Conservation (phyloP, 2,888 invertebrate species). For the Drosophila formosana region DNA sequence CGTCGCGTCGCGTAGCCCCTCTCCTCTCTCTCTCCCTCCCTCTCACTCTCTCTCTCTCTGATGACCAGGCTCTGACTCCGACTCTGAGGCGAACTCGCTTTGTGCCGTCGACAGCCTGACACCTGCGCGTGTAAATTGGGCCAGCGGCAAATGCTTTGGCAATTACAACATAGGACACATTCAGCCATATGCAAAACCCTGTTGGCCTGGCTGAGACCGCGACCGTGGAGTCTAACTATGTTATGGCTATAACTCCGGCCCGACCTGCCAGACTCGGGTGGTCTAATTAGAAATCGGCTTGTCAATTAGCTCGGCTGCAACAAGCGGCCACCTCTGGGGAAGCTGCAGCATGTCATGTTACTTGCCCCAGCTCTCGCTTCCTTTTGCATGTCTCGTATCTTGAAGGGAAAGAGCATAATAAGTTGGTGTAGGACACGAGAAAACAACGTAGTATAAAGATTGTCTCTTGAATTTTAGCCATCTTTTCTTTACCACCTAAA, state of each 20-base stretch:
- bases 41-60: not conserved
- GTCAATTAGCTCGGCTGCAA: slow-evolving; percentile 79
- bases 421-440: too few relatives aligned
- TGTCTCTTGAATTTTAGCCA: too few relatives aligned
- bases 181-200: slow-evolving; percentile 52
- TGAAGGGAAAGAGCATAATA: not conserved
- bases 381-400: too few relatives aligned
- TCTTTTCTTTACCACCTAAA: too few relatives aligned
- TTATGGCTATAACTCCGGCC: slow-evolving; percentile 14
- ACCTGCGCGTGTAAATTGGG: slow-evolving; percentile 77
- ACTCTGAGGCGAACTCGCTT: slow-evolving; percentile 2
- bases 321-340: slow-evolving; percentile 32
- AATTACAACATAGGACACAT: slow-evolving; percentile 55
- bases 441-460: too few relatives aligned
- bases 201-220: not conserved
- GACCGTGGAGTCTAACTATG: not conserved
- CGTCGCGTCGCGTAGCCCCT: slow-evolving; percentile 9
- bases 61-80: slow-evolving; percentile 11
- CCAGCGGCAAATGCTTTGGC: slow-evolving; percentile 32
- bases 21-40: not conserved
- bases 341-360: slow-evolving; percentile 51
- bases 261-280: slow-evolving; percentile 61
- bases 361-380: not conserved
- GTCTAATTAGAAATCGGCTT: slow-evolving; percentile 85
- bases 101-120: slow-evolving; percentile 50